A percentile compares a stretch with the other conserved stretches of the same genome.
These are phyloP conservation scores for Chelidonichthys spinosus DNA, from an alignment of 2,797 vertebrate genomes.

Conservation along the genomic window DNA sequence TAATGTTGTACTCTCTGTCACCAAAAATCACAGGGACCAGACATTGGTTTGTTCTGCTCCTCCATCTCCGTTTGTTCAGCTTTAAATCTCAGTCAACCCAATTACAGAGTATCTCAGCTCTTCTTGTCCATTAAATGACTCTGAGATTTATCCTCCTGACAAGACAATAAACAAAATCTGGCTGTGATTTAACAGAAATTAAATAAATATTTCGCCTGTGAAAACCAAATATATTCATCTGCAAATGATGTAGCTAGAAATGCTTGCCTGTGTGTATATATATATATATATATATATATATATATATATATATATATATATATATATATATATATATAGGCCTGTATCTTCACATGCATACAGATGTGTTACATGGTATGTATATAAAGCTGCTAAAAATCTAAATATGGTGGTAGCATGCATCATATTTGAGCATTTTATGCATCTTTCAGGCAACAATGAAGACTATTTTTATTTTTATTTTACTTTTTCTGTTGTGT, in stretches of 20 bases:
- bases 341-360: conserved; percentile 12
- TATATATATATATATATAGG: too few relatives aligned
- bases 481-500: conserved; percentile 19
- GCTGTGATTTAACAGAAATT: conserved; percentile 28
- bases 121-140: conserved; percentile 42
- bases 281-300: too few relatives aligned
- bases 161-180: conserved; percentile 32
- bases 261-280: too few relatives aligned
- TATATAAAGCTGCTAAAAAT: not conserved
- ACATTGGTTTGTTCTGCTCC: conserved; percentile 55
- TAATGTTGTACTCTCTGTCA: conserved; percentile 35
- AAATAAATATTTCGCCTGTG: conserved; percentile 13
- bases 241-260: conserved; percentile 9
- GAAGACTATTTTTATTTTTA: conserved; percentile 10
- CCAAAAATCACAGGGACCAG: conserved; percentile 47
- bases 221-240: conserved; percentile 23
- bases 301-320: too few relatives aligned
- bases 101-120: conserved; percentile 28
- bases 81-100: conserved; percentile 55
- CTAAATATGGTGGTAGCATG: conserved; percentile 4
- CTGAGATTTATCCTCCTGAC: conserved; percentile 11
- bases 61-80: conserved; percentile 54
- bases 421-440: conserved; percentile 12
- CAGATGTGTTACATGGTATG: not conserved
- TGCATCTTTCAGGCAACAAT: conserved; percentile 9